A percentile compares a stretch with the other conserved stretches of the same genome.
Evolutionary conservation across 2,797 vertebrate species (phyloP).

Genomic region (Eptatretus atami): DNA sequence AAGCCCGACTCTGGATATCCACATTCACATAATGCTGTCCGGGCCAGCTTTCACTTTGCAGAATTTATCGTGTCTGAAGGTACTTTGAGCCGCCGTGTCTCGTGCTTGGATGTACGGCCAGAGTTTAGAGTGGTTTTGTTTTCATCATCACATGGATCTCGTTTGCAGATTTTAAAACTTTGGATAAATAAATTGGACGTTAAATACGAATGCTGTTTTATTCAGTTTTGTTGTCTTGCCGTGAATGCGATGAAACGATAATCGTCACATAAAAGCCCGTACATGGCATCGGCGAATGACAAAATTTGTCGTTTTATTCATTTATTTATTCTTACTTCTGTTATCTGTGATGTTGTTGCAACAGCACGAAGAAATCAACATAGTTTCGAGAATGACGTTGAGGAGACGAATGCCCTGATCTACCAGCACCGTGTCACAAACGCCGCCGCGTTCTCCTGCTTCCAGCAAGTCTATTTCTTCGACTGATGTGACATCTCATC

Average conservation of each 20-base stretch:
- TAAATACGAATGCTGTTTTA: not conserved
- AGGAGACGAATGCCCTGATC: slow-evolving; percentile 20
- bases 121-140: not conserved
- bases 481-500: not conserved
- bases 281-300: not conserved
- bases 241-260: not conserved
- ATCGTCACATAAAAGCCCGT: not conserved
- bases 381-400: slow-evolving; percentile 15
- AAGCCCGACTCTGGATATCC: slow-evolving; percentile 13
- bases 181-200: not conserved
- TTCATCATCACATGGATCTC: not conserved
- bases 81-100: slow-evolving; percentile 10
- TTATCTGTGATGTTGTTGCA: not conserved
- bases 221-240: not conserved
- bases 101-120: not conserved
- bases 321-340: not conserved
- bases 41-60: slow-evolving; percentile 18
- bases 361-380: slow-evolving; percentile 27
- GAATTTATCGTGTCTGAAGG: slow-evolving; percentile 31
- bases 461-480: slow-evolving; percentile 32
- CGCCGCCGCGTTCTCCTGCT: slow-evolving; percentile 18
- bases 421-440: slow-evolving; percentile 21
- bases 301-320: not conserved
- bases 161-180: not conserved
- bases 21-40: slow-evolving; percentile 22